Percentiles rank a stretch among this genome's conserved stretches.
Evolutionary conservation across 2,113 vertebrate species (phyloP).

Genomic region (Carettochelys insculpta): DNA sequence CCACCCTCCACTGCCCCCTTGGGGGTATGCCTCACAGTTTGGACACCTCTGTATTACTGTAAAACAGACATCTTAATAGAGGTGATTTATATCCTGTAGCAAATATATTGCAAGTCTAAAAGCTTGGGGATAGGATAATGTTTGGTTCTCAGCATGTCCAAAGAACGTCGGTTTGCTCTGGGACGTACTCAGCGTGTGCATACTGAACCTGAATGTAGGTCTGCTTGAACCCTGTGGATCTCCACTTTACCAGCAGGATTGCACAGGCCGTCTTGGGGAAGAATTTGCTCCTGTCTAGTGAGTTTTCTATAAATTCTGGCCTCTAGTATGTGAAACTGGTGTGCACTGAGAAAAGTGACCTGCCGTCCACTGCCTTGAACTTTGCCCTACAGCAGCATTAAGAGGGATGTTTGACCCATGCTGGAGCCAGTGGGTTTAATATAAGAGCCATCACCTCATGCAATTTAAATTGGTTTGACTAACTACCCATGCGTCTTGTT

Average conservation of each 20-base stretch:
- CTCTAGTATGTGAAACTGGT: neutral
- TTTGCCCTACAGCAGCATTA: neutral
- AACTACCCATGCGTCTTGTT: neutral
- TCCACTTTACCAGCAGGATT: neutral
- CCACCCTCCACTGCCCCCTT: too few relatives aligned
- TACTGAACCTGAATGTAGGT: neutral
- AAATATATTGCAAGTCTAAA: neutral
- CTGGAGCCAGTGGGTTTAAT: rapidly evolving
- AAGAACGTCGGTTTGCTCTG: neutral
- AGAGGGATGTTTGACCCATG: neutral
- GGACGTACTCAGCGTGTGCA: neutral
- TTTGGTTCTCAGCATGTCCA: neutral
- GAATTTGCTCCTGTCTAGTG: rapidly evolving
- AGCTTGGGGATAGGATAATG: neutral
- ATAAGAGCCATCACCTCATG: neutral
- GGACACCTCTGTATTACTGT: neutral
- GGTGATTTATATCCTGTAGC: neutral
- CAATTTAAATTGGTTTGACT: neutral
- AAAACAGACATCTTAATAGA: neutral
- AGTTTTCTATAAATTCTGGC: neutral
- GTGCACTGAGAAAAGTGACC: neutral
- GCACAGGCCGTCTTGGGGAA: neutral
- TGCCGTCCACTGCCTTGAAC: neutral
- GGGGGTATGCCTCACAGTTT: too few relatives aligned
- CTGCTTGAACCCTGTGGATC: neutral